A percentile compares a stretch with the other conserved stretches of the same genome.
Conservation (phyloP, 2,113 vertebrate genomes). For the Gallinago media region DNA sequence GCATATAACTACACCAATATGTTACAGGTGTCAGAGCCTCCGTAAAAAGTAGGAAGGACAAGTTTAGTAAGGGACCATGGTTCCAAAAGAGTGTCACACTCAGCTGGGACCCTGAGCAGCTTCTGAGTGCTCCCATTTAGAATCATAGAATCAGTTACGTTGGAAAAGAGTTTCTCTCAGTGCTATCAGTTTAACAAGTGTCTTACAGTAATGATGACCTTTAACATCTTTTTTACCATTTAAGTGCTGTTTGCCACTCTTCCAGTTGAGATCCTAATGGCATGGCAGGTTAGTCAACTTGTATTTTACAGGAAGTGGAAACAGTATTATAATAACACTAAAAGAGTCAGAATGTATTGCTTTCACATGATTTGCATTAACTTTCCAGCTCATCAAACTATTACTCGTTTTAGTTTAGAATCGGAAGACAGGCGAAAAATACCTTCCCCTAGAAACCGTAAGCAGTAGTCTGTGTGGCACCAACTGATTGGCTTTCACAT, state of each 20-base stretch:
- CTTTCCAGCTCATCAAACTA: background rate
- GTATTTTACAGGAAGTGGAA: background rate
- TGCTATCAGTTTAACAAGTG: background rate
- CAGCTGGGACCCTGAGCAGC: background rate
- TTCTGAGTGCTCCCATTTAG: background rate
- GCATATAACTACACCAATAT: background rate
- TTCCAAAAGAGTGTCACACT: background rate
- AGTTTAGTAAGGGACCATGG: background rate
- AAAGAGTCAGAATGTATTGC: background rate
- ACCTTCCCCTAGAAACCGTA: background rate
- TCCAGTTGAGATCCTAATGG: background rate
- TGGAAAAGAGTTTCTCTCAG: background rate
- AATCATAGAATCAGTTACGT: no score
- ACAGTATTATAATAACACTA: background rate
- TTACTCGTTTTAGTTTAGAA: background rate
- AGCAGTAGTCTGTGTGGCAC: background rate
- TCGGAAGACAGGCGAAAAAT: background rate
- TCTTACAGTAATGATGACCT: background rate
- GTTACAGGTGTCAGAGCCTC: background rate
- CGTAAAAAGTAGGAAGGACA: background rate
- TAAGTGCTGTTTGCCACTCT: background rate
- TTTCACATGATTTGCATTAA: background rate
- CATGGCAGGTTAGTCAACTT: background rate
- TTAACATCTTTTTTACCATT: background rate
- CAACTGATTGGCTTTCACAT: background rate